A percentile compares a stretch with the other conserved stretches of the same genome.
Evolutionary conservation across 2,888 invertebrate species (phyloP).

Genomic region (Harpalus rufipes): DNA sequence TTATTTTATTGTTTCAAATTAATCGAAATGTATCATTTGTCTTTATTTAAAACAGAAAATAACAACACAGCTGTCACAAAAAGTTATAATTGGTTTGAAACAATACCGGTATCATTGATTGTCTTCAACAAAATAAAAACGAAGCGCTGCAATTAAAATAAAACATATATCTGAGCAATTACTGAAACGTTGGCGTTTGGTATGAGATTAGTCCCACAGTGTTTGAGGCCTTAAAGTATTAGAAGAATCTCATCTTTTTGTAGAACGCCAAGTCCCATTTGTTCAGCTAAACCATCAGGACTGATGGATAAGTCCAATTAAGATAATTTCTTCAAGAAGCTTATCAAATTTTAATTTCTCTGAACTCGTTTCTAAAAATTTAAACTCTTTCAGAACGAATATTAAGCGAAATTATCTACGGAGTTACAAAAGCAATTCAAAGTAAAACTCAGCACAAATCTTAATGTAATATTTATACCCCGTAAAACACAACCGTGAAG

Average conservation of each 20-base stretch:
- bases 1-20: background rate
- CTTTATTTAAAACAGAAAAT: background rate
- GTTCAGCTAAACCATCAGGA: slow-evolving; percentile 28
- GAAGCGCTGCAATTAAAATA: too few species aligned
- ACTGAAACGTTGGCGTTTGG: too few species aligned
- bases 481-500: background rate
- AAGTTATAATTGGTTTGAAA: background rate
- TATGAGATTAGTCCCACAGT: too few species aligned
- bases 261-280: slow-evolving; percentile 10
- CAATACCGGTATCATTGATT: background rate
- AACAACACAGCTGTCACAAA: background rate
- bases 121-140: background rate
- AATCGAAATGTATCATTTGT: background rate
- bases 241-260: slow-evolving; percentile 35
- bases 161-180: too few species aligned
- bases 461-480: slow-evolving; percentile 38
- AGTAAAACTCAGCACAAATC: slow-evolving; percentile 39
- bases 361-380: slow-evolving; percentile 46
- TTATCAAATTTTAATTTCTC: slow-evolving; percentile 49
- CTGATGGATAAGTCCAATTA: slow-evolving; percentile 44
- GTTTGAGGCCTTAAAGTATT: slow-evolving; percentile 9
- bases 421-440: slow-evolving; percentile 33
- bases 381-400: slow-evolving; percentile 48
- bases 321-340: slow-evolving; percentile 43
- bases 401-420: slow-evolving; percentile 36